These are phyloP conservation scores for Mastomys coucha DNA, from an alignment of 2,113 vertebrate species.

Conservation along the genomic window DNA sequence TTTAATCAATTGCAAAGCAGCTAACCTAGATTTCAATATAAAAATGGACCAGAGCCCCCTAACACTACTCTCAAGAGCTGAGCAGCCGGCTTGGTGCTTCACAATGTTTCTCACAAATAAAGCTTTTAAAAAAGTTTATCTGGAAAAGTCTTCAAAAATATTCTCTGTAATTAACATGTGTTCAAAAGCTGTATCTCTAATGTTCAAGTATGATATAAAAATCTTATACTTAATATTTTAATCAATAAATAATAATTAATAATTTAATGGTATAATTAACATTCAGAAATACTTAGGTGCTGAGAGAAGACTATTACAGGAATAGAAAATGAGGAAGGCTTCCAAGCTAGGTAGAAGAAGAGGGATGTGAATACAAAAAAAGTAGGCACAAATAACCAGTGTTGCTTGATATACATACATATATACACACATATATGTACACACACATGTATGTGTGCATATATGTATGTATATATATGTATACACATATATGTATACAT, in stretches of 20 bases:
- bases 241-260: no score
- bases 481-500: no score
- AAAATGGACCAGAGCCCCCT: accelerated
- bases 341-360: not conserved
- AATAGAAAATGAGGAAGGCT: not conserved
- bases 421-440: not conserved
- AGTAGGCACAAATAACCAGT: not conserved
- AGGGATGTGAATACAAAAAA: not conserved
- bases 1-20: not conserved
- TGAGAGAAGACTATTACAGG: not conserved
- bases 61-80: not conserved
- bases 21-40: not conserved
- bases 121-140: not conserved
- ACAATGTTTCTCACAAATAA: not conserved
- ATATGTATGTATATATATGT: not conserved
- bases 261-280: no score
- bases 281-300: not conserved
- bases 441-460: no score
- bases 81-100: not conserved
- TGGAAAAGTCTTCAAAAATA: not conserved
- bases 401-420: not conserved
- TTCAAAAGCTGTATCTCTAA: not conserved
- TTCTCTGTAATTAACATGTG: not conserved
- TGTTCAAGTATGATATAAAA: not conserved
- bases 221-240: not conserved